phyloP scores from a whole-genome alignment of 2,888 invertebrate species.

The Synergus itoensis region DNA sequence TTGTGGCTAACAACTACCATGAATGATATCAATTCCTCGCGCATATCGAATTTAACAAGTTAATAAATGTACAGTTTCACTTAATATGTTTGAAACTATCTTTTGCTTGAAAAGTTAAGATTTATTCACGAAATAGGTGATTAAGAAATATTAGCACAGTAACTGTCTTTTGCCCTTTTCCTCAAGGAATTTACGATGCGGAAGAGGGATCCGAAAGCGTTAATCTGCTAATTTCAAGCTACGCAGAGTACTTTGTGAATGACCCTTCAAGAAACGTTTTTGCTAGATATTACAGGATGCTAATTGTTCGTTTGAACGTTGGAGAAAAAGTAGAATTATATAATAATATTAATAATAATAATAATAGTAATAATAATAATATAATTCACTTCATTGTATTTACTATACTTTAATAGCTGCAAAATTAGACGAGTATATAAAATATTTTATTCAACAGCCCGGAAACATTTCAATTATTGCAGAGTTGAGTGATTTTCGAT shows the following conservation, averaged over 20 bases:
- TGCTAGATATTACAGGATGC: slow-evolving; percentile 22
- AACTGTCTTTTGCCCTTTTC: not conserved
- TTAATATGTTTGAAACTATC: not conserved
- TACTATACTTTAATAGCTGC: not conserved
- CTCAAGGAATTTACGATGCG: not conserved
- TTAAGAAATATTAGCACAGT: not conserved
- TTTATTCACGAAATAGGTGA: not conserved
- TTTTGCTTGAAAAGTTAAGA: not conserved
- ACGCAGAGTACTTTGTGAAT: slow-evolving; percentile 16
- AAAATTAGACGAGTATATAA: not conserved
- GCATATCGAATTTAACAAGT: too few relatives aligned
- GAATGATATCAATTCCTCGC: not conserved
- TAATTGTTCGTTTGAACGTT: slow-evolving; percentile 10
- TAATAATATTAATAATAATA: too few relatives aligned
- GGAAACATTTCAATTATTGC: not conserved
- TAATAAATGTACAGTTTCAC: not conserved
- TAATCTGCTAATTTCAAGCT: slow-evolving; percentile 35
- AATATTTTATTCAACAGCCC: not conserved
- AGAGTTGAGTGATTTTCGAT: not conserved
- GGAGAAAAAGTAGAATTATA: not conserved
- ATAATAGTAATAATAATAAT: too few relatives aligned
- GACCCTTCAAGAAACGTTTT: slow-evolving; percentile 1
- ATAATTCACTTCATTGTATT: too few relatives aligned
- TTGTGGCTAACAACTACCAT: not conserved
- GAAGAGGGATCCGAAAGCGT: slow-evolving; percentile 10